These are phyloP conservation scores for Acholoe squamosa DNA, from an alignment of 2,888 invertebrate species.

Conservation along the genomic window DNA sequence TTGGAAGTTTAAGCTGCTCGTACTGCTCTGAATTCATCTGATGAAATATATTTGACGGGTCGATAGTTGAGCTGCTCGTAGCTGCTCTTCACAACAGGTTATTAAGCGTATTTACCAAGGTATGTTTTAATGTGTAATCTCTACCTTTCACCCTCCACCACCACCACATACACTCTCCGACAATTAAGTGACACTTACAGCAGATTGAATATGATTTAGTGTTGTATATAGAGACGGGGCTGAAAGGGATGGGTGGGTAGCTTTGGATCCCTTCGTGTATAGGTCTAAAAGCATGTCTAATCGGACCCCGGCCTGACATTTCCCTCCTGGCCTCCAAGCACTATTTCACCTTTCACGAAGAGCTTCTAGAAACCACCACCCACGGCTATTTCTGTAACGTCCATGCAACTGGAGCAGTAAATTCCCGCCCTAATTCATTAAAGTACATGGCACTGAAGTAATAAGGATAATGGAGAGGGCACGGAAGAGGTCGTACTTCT, in stretches of 20 bases:
- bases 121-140: too few species aligned
- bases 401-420: not conserved
- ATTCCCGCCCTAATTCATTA: not conserved
- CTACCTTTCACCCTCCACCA: too few species aligned
- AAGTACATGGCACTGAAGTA: not conserved
- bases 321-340: not conserved
- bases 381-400: not conserved
- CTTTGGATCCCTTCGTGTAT: not conserved
- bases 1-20: too few species aligned
- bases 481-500: not conserved
- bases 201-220: too few species aligned
- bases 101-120: too few species aligned
- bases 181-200: too few species aligned
- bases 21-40: too few species aligned
- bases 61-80: too few species aligned
- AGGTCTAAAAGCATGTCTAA: not conserved
- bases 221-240: too few species aligned
- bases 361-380: not conserved
- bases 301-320: not conserved
- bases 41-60: too few species aligned
- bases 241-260: not conserved
- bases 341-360: not conserved
- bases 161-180: too few species aligned
- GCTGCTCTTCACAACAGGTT: too few species aligned
- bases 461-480: constrained; percentile 9